Evolutionary conservation across 1,140 invertebrate species (phyloP), one percentile per base, ranked within the genome.

Genomic region (Dufourea novaeangliae): DNA sequence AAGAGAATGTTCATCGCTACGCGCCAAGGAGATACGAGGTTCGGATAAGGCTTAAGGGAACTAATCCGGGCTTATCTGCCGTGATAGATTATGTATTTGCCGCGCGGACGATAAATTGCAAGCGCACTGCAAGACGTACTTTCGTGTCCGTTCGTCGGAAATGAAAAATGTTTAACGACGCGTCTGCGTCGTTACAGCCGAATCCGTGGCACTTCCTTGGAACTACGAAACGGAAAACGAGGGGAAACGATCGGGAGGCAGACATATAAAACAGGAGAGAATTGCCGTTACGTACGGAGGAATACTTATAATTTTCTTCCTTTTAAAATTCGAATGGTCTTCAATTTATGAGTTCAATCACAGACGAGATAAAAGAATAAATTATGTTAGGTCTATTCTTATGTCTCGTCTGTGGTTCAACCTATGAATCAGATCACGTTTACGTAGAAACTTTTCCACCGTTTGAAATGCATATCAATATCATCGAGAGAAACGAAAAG

Each of bases 51-150:
- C 66, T 83, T 56, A n/a, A 39, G 70, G 72, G 66, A 85, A 82
- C 72, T 75, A 72, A 80, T 83, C 78, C 73, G 54, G 34, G 66
- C 78, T 86, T 80, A 80, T 67, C 69, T 74, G 29, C 57, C 52
- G 25, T 80, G 83, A 86, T 85, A 80, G 84, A 86, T 86, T 76
- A 82, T 74, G 69, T 82, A 84, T 85, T 85, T 84, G 83, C 78
- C 73, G 75, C 66, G 61, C 41, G 39, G 70, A 57, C 73, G 74
- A 85, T 77, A 86, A 86, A 85, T 85, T 52, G 73, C 84, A 37
- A 27, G 50, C 54, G 29, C n/a, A n/a, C n/a, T 46, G 46, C 46
- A n/a, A 22, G 44, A 80, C 57, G n/a, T 46, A n/a, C 59, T 79
- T 79, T 74, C 34, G 37, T 27, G 79, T 57, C 46, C 44, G 50